Evolutionary conservation across 1,140 invertebrate species (phyloP), one percentile per base, ranked within the genome.

Genomic region (Drosophila lacteicornis): DNA sequence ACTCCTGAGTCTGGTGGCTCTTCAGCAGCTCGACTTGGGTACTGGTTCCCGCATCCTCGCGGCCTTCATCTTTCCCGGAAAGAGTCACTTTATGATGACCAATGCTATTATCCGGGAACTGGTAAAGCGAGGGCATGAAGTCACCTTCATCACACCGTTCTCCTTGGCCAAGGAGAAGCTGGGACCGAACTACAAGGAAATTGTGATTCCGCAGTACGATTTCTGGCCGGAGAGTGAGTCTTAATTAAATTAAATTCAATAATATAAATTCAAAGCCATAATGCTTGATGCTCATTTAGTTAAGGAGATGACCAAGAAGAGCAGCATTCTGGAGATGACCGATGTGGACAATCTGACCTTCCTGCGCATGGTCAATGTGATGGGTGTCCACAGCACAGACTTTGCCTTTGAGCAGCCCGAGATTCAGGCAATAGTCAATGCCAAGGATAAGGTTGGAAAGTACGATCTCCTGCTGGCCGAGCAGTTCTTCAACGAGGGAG

Each of bases 381-480:
- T 91, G 59, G 92, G 92, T 0, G 4, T 76, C 1, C 38, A 53
- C 11, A 85, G 60, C 8, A 92, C 91, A 0, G 85, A 92, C 36
- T 83, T 91, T 58, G 92, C 90, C 2, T 83, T 94, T 5, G 83
- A 92, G 7, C 87, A 92, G 25, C 81, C 90, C 0, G 78, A 82
- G 59, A 62, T 94, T 0, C 81, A 93, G 76, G 66, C 91, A 0
- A 46, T 30, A 0, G 27, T 30, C 5, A 6, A 30, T 40, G 79
- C 70, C 59, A 79, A 77, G 19, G 61, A 93, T 22, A 91, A 88
- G 15, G 75, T 81, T 1, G 76, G 88, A 6, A 82, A 92, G 58
- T 94, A 91, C 51, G 93, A 94, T 82, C 38, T 93, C 0, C 75
- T 93, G 0, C 63, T 94, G 33, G 75, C 79, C 0, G 92, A 93